These are phyloP conservation scores for Bacillus rossius DNA, from an alignment of 1,140 invertebrate species.

Conservation along the genomic window DNA sequence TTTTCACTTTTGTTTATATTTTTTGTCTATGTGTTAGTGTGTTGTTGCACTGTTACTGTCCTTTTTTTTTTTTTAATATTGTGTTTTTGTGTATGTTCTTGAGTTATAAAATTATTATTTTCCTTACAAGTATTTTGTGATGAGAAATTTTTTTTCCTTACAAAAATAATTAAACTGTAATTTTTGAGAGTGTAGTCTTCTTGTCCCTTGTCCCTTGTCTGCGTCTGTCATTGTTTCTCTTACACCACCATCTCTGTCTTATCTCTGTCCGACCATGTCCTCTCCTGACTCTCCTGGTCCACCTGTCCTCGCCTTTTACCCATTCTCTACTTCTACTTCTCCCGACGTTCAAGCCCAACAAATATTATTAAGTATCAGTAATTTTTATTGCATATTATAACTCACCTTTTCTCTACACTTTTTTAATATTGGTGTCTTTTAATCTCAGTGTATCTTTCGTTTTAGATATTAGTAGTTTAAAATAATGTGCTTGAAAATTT, in stretches of 20 bases:
- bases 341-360: background rate
- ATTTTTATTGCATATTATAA: conserved; percentile 14
- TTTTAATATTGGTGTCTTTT: conserved; percentile 13
- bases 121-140: background rate
- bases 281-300: conserved; percentile 2
- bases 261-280: too few relatives aligned
- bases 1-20: background rate
- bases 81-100: conserved; percentile 5
- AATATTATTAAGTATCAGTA: too few relatives aligned
- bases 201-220: conserved; percentile 47
- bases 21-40: conserved; percentile 17
- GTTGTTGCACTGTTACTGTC: conserved; percentile 17
- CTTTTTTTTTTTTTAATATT: conserved; percentile 12
- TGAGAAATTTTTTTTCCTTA: background rate
- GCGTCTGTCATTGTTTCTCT: conserved; percentile 45
- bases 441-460: background rate
- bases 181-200: conserved; percentile 9
- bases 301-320: conserved; percentile 35
- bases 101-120: background rate
- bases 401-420: conserved; percentile 12
- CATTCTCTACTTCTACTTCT: background rate
- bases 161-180: background rate
- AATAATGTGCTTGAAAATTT: background rate
- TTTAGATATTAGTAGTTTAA: background rate
- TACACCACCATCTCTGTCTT: too few relatives aligned